Evolutionary conservation across 2,888 invertebrate genomes (phyloP), one percentile per base, ranked within the genome.

Genomic region (Drosophila putrida): DNA sequence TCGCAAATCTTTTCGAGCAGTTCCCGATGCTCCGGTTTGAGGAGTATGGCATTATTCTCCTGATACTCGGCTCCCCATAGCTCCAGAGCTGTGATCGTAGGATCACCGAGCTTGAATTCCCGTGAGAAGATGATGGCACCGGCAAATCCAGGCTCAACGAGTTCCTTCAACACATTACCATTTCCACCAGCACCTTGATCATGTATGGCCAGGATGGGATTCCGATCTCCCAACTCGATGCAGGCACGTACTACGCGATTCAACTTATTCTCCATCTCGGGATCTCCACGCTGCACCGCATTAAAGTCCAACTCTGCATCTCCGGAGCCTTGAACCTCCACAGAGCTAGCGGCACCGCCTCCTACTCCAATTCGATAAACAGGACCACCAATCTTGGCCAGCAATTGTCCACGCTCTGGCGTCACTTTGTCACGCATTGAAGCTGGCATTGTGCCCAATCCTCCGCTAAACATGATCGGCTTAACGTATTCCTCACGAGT

Each of bases 181-280:
- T 98, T 97, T 31, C 99, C 99, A n/a, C 99, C 99, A 8, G 99
- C 99, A 20, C 99, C 99, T 94, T 99, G 99, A 93, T 99, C 99
- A 91, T 99, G 99, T 82, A 99, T 99, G 0, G 94, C 98, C 96
- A 82, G 94, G 82, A 99, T 98, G 2, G 99, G 99, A 93, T 99
- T 98, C 11, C 94, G 93, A 0, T 94, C 93, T 0, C 95, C 95
- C 90, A 96, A 93, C 93, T 99, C 99, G 35, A 97, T 93, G 89
- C 99, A 99, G 0, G 97, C 97, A 73, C 99, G 94, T 0, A 99
- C 97, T 3, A 98, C 96, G 67, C 99, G 94, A 92, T 99, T 98
- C 36, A 99, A 93, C 92, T 99, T 98, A 91, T 99, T 98, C 80
- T 98, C 99, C 99, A 99, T 99, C 94, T 99, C 99, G 2, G 99